Base-by-base conservation (phyloP, 2,888 invertebrate genomes). In the Cantharis flavilabris region DNA sequence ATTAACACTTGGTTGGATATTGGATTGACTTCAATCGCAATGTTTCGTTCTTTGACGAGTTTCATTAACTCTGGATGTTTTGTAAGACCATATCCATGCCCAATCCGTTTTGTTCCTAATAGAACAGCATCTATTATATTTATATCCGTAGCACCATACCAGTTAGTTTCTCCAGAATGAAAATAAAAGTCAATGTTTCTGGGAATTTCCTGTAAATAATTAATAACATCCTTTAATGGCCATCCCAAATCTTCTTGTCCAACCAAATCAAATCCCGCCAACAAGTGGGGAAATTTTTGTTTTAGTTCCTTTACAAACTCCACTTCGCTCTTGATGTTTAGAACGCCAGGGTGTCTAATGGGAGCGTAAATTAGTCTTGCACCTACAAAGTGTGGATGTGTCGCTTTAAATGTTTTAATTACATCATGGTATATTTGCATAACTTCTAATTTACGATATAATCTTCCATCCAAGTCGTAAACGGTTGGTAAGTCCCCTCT, bases 121-220 rank as follows among this genome's bases (percentile, higher is more conserved):
- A 95, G 86, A 20, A 95, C 88, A 2, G 95, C 95, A 84, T 95
- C 95, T 18, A 94, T 87, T 11, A 95, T 86, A 85, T 95, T 95
- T 78, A 92, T 91, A 84, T 95, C 95, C 0, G 91, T 91, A 0
- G 90, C 88, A 3, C 94, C 93, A 80, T 89, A 92, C 94, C 94
- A 93, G 84, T 94, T 91, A 0, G 95, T 94, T 86, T 95, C 95
- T 0, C 94, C 95, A 0, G 94, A 93, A 84, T 95, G 95, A 83
- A 94, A 85, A 74, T 84, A 85, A 30, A 69, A 69, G 2, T 69
- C 28, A 2, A 28, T 30, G 9, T 30, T 30, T 10, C 28, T 69
- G 0, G 90, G 89, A 5, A 90, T 85, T 2, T 85, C 83, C 26
- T 90, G 82, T 62, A 94, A 83, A 76, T 91, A 88, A 0, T 92